Base-by-base conservation (phyloP, 2,113 vertebrate genomes). In the Ramphastos sulfuratus region DNA sequence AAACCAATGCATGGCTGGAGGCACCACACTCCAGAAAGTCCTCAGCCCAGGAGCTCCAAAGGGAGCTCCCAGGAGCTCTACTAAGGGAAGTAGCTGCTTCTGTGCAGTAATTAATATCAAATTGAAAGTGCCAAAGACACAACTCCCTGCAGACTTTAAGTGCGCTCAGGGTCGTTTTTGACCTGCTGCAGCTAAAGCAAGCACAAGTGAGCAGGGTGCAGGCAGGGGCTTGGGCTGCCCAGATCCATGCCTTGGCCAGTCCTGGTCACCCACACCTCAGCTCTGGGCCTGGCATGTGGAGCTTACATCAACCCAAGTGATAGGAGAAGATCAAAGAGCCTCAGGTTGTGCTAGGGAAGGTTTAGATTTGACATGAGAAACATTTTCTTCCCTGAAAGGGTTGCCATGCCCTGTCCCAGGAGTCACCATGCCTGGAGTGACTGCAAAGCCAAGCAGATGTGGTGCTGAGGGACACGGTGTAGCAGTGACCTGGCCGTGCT, bases 141-240 rank as follows among this genome's bases (percentile, higher is more conserved):
- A 21, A 19, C 50, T 65, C 54, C 39, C 59, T 1, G 0, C 58
- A 42, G 70, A 14, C 24, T 54, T n/a, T 0, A 4, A 33, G 12
- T 1, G 1, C 3, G 27, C 21, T 83, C 2, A 0, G 37, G 16
- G 28, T 52, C 28, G 50, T 12, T 44, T 33, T 74, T 1, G 0
- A 25, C 37, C 39, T 15, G 33, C 46, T 19, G 71, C 18, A 18
- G 60, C 28, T 25, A 28, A 7, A 55, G 54, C 13, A 14, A 52
- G 16, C 1, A 0, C 64, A 20, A 21, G 25, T 0, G 4, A 15
- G 20, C 4, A 7, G 30, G 25, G 8, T 9, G 17, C 0, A 1
- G 19, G 30, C 15, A 28, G 8, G 12, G 5, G 7, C 21, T 42
- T 17, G 21, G 21, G 52, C 28, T 54, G 52, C 35, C 18, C n/a